These are phyloP conservation scores for Eubasilissa splendida DNA, from an alignment of 2,888 invertebrate species.

Conservation along the genomic window DNA sequence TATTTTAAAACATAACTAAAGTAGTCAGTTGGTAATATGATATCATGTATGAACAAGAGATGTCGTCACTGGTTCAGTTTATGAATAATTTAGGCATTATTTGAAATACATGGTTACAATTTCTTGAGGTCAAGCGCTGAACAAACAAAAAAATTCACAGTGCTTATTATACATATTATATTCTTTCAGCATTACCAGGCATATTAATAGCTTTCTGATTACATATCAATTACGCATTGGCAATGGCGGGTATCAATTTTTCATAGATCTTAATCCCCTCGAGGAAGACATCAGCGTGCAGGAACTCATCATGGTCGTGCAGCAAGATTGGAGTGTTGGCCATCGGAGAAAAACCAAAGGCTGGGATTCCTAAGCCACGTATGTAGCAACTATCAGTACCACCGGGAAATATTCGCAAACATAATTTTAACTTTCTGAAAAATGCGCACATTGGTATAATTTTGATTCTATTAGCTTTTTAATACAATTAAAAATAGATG, in stretches of 20 bases:
- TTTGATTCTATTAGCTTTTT: too few species aligned
- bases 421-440: conserved; percentile 67
- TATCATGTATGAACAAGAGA: too few species aligned
- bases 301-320: conserved; percentile 93
- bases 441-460: background rate
- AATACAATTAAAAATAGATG: too few species aligned
- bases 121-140: too few species aligned
- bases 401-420: conserved; percentile 79
- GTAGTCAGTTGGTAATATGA: too few species aligned
- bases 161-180: too few species aligned
- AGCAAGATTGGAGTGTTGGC: conserved; percentile 87
- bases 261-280: conserved; percentile 87
- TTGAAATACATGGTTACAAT: too few species aligned
- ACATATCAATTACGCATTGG: conserved; percentile 69
- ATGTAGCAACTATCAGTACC: conserved; percentile 85
- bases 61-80: too few species aligned
- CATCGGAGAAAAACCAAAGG: conserved; percentile 95
- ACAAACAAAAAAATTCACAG: too few species aligned
- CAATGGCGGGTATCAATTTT: conserved; percentile 76
- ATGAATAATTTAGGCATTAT: too few species aligned
- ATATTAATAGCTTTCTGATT: conserved; percentile 59
- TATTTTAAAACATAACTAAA: too few species aligned
- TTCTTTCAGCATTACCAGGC: too few species aligned
- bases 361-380: conserved; percentile 82
- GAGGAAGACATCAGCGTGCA: conserved; percentile 84